These are phyloP conservation scores for Gadopsis marmoratus DNA, from an alignment of 2,797 vertebrate species.

Conservation along the genomic window DNA sequence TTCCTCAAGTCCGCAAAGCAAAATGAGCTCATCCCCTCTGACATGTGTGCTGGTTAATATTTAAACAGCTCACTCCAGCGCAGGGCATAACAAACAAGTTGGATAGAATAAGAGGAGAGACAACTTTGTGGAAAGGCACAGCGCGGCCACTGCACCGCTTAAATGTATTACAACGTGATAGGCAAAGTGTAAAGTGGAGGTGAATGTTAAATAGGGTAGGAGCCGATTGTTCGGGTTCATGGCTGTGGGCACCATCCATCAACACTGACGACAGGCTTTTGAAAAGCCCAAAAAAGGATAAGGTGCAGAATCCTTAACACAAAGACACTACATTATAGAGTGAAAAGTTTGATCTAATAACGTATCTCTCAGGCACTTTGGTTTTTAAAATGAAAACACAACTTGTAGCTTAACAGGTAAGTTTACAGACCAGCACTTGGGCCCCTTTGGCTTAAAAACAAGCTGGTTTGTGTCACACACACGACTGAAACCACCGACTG, in stretches of 20 bases:
- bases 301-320: constrained; percentile 36
- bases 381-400: constrained; percentile 13
- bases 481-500: not conserved
- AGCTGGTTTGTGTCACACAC: not conserved
- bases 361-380: not conserved
- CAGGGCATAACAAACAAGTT: constrained; percentile 54
- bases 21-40: constrained; percentile 62
- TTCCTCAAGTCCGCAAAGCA: constrained; percentile 60
- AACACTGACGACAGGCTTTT: constrained; percentile 51
- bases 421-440: not conserved
- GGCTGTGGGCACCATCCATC: constrained; percentile 53
- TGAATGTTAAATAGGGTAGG: constrained; percentile 49
- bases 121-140: not conserved
- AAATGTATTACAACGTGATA: constrained; percentile 33
- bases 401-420: not conserved
- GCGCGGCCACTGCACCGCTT: constrained; percentile 27
- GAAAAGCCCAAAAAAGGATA: constrained; percentile 46
- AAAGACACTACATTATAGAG: not conserved
- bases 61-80: constrained; percentile 68
- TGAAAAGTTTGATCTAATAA: constrained; percentile 1
- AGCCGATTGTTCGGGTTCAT: constrained; percentile 48
- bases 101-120: constrained; percentile 23
- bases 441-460: not conserved
- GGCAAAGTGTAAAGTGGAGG: constrained; percentile 37
- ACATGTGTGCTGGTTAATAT: constrained; percentile 75